Base-by-base conservation (phyloP, 2,797 vertebrate genomes). In the Delichon dasypus region DNA sequence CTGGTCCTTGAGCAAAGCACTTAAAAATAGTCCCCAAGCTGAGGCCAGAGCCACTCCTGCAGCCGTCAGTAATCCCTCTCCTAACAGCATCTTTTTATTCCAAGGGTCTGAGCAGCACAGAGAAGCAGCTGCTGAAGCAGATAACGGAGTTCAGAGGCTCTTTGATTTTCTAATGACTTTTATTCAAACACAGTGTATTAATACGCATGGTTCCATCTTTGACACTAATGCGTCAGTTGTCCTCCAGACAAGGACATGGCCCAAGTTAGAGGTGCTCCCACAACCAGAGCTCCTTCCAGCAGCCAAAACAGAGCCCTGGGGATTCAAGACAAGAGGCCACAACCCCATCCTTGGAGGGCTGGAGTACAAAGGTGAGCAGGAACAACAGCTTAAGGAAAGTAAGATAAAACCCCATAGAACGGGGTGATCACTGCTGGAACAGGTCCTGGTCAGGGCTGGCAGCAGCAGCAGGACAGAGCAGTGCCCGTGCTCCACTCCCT, bases 81-180 rank as follows among this genome's bases (percentile, higher is more conserved):
- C 47, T 26, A 7, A 6, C 29, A 13, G 58, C 53, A n/a, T 34
- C 86, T 27, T 38, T 70, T 75, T 42, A 44, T 84, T 38, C 51
- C 22, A 19, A 40, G 32, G 85, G 26, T 51, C 47, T 2, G 34
- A 70, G 65, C 25, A 53, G 65, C 48, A 60, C 27, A 45, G 40
- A 36, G 42, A 54, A 73, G 10, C 68, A 80, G 88, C 95, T 95
- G 95, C 83, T 54, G 54, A 70, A 45, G 47, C 4, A 91, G 96
- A 95, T 94, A 94, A 95, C 5, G 58, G 79, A 73, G 62, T 89
- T 81, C 90, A 70, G 80, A 93, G 83, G 32, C 68, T 65, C 90
- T 95, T 95, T 94, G 93, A 95, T 94, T 91, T 88, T 74, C 78
- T 85, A 65, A 64, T 70, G 47, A 62, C 88, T 94, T 91, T 85